phyloP scores from a whole-genome alignment of 2,113 vertebrate species.

The Brachirus orientalis region DNA sequence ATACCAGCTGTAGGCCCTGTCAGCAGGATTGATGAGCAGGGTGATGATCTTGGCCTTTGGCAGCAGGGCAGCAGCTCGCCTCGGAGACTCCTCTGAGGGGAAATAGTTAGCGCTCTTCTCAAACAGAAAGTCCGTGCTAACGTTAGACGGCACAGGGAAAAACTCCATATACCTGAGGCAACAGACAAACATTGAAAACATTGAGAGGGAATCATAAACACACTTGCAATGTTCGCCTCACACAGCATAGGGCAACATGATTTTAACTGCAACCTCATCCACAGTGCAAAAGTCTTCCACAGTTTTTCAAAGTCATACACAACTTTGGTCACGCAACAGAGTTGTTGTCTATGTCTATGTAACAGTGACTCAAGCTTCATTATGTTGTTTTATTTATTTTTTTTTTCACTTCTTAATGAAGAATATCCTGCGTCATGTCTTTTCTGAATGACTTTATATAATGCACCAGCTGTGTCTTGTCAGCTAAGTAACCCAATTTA shows the following conservation, averaged over 20 bases:
- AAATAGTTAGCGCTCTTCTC: conserved; percentile 99
- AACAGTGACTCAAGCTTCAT: conserved; percentile 22
- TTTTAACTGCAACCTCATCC: conserved; percentile 5
- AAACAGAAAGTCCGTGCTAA: conserved; percentile 94
- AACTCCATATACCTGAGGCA: conserved; percentile 97
- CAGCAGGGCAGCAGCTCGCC: conserved; percentile 88
- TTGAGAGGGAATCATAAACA: conserved; percentile 1
- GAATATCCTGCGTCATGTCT: conserved; percentile 36
- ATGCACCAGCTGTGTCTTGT: conserved; percentile 67
- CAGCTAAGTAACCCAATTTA: conserved; percentile 69
- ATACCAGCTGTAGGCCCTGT: conserved; percentile 97
- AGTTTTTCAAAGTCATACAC: conserved; percentile 51
- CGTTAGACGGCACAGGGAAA: conserved; percentile 93
- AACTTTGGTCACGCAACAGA: conserved; percentile 47
- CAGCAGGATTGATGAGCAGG: conserved; percentile 94
- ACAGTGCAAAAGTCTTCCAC: neutral
- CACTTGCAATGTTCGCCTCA: neutral
- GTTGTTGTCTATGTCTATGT: conserved; percentile 31
- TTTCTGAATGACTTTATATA: conserved; percentile 55
- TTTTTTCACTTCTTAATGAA: conserved; percentile 40
- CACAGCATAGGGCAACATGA: neutral
- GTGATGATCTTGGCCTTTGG: conserved; percentile 97
- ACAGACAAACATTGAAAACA: conserved; percentile 14
- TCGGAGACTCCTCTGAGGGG: conserved; percentile 94
- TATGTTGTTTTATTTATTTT: neutral